Conservation (phyloP, 2,113 vertebrate species). For the Nibea albiflora region DNA sequence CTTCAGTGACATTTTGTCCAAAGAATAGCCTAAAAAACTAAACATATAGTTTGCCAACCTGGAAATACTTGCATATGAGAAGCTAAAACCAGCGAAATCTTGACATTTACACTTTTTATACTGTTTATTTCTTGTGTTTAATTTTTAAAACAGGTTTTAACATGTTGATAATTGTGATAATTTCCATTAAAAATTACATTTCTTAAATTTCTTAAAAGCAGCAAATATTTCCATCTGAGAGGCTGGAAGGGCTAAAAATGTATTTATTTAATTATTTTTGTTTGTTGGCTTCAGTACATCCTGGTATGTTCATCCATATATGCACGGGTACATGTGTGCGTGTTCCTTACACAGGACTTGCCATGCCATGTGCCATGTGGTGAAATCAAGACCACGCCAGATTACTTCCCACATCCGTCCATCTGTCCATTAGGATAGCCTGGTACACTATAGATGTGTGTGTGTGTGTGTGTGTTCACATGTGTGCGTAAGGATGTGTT, state of each 20-base stretch:
- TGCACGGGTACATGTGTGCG: background rate
- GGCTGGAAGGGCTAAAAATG: too few relatives aligned
- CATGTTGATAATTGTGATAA: too few relatives aligned
- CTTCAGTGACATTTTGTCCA: too few relatives aligned
- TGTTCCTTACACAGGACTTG: background rate
- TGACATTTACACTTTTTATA: too few relatives aligned
- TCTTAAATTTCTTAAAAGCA: too few relatives aligned
- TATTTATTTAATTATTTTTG: too few relatives aligned
- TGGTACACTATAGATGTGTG: background rate
- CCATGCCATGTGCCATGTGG: conserved; percentile 22
- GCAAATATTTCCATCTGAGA: background rate
- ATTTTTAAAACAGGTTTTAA: too few relatives aligned
- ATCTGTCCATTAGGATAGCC: conserved; percentile 22
- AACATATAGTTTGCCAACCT: too few relatives aligned
- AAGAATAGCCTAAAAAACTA: too few relatives aligned
- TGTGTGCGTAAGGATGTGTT: conserved; percentile 1
- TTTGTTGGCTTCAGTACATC: too few relatives aligned
- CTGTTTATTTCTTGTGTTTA: too few relatives aligned
- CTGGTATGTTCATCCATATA: background rate
- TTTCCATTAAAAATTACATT: too few relatives aligned
- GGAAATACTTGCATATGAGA: background rate
- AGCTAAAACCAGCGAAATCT: background rate
- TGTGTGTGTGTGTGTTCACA: background rate
- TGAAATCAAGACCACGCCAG: conserved; percentile 13
- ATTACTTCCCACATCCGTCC: conserved; percentile 40